Evolutionary conservation across 1,140 invertebrate genomes (phyloP).

Genomic region (Aporrectodea caliginosa): DNA sequence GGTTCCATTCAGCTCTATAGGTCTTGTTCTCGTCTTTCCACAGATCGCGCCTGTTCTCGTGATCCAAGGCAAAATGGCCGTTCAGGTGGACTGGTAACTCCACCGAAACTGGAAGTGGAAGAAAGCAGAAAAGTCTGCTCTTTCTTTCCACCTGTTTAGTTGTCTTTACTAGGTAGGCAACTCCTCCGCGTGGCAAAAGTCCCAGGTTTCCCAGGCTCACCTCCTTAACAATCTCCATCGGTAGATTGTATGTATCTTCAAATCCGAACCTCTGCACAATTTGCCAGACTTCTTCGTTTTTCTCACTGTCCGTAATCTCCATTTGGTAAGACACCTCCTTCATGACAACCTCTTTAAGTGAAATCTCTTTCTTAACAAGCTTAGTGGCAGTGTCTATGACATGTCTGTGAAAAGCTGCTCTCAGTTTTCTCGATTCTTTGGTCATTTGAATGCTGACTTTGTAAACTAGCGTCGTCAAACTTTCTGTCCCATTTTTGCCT

Average conservation of each 20-base stretch:
- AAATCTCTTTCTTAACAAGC: neutral
- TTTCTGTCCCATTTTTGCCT: neutral
- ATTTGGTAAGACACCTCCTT: conserved; percentile 10
- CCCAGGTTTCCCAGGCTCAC: conserved; percentile 35
- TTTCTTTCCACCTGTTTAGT: neutral
- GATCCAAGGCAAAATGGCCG: conserved; percentile 49
- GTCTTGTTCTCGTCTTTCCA: conserved; percentile 36
- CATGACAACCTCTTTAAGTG: neutral
- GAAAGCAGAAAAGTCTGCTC: neutral
- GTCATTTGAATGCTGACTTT: neutral
- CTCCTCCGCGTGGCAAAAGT: conserved; percentile 43
- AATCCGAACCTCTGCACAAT: conserved; percentile 43
- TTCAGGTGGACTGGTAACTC: conserved; percentile 48
- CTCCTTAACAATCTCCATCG: conserved; percentile 27
- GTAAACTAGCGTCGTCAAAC: neutral
- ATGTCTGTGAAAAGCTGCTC: neutral
- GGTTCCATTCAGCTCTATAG: conserved; percentile 42
- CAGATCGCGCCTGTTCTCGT: conserved; percentile 44
- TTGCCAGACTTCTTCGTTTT: conserved; percentile 28
- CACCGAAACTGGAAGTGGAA: conserved; percentile 43
- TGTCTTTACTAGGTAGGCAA: conserved; percentile 36
- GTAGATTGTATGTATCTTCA: conserved; percentile 14
- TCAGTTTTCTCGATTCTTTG: neutral
- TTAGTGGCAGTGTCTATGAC: neutral
- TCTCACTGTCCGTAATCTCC: conserved; percentile 1